Base-by-base conservation (phyloP, 64 coral and sea anemone genomes). In the Montipora foliosa region DNA sequence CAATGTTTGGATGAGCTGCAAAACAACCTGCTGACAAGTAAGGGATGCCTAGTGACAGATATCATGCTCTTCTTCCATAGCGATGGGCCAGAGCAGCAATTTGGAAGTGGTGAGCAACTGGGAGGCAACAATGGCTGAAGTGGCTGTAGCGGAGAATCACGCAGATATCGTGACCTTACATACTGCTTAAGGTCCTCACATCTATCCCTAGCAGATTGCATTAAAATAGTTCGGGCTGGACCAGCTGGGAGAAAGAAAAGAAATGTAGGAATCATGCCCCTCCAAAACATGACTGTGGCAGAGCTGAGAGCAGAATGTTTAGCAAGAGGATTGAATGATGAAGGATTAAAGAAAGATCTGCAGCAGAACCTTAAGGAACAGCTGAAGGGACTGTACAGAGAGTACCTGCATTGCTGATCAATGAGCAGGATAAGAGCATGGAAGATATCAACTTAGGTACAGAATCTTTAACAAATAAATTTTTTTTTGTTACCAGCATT, bases 1-100 rank as follows among this genome's bases (percentile, higher is more conserved):
- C 50, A 94, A 84, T 87, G 87, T 45, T 55, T 94, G 67, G 44
- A 74, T 24, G 61, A 89, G 20, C 68, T 94, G 13, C 10, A 8
- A 19, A 67, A 78, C 61, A 82, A 84, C 79, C 46, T 75, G 20
- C 80, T 22, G 2, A 57, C 70, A 44, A 17, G 46, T 64, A 83
- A 89, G 20, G 87, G 87, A 10, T 57, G 15, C 6, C 4, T 71
- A 84, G 79, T 94, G 14, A 46, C 44, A 17, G 93, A 94, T 44
- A 47, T 84, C 0, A 94, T 84, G 87, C 9, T 45, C 6, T 76
- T 90, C 29, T 84, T 94, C 12, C 87, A 94, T 44, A 71, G 79
- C 10, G 87, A 78, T 88, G 81, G 16, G 25, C 93, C 93, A 61
- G 78, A 83, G 47, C 87, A 90, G 67, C 79, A 84, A 58, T 90